Evolutionary conservation across 2,888 invertebrate genomes (phyloP).

Genomic region (Himalopsyche anomala): DNA sequence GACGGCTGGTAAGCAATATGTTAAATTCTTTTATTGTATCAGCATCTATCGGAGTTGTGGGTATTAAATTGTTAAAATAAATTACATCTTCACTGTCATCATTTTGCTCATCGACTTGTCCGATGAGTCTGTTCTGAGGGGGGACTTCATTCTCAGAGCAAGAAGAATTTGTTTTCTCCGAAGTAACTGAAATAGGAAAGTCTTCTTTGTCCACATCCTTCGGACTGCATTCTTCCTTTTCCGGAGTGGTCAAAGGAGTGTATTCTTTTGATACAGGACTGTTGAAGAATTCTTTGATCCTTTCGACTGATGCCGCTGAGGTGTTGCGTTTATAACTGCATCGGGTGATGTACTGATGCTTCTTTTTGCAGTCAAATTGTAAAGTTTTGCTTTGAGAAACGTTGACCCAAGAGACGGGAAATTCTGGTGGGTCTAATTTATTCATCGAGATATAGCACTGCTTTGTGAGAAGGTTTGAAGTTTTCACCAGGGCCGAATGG

Average conservation of each 20-base stretch:
- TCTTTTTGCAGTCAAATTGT: neutral
- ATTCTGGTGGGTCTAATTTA: neutral
- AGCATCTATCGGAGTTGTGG: too few species aligned
- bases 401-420: neutral
- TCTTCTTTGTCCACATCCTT: too few species aligned
- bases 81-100: too few species aligned
- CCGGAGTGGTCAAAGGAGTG: neutral
- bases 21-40: too few species aligned
- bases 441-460: conserved; percentile 42
- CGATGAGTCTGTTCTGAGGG: too few species aligned
- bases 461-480: neutral
- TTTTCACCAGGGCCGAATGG: neutral
- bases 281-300: neutral
- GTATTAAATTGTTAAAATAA: too few species aligned
- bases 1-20: too few species aligned
- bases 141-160: too few species aligned
- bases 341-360: neutral
- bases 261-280: neutral
- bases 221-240: too few species aligned
- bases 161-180: too few species aligned
- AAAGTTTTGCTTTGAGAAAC: neutral
- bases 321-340: conserved; percentile 5
- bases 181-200: too few species aligned
- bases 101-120: too few species aligned
- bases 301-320: neutral